phyloP scores from a whole-genome alignment of 2,888 invertebrate genomes.

The Rotaria macrura region DNA sequence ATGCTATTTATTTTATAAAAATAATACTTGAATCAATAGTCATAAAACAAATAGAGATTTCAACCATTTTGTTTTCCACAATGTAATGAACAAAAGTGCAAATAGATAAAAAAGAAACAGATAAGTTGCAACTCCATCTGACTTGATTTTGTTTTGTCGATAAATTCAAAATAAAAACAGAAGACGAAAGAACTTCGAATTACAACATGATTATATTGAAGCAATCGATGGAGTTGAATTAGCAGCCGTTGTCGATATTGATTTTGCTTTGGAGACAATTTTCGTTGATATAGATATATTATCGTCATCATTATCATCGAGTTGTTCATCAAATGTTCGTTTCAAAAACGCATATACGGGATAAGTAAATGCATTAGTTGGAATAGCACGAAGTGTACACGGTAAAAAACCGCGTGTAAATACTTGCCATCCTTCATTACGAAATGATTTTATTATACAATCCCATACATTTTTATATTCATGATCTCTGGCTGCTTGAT shows the following conservation, averaged over 20 bases:
- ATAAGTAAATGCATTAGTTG: constrained; percentile 63
- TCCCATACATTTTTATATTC: constrained; percentile 37
- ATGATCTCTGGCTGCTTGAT: constrained; percentile 57
- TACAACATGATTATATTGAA: not conserved
- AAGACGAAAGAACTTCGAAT: not conserved
- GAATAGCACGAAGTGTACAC: constrained; percentile 72
- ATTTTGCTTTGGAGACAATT: not conserved
- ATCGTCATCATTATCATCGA: not conserved
- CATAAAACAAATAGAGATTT: too few relatives aligned
- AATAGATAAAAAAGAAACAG: too few relatives aligned
- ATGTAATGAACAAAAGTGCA: too few relatives aligned
- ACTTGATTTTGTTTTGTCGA: too few relatives aligned
- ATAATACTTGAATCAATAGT: too few relatives aligned
- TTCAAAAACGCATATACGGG: not conserved
- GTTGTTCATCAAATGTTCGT: not conserved
- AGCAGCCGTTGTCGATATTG: not conserved
- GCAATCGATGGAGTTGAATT: not conserved
- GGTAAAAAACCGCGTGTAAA: constrained; percentile 22
- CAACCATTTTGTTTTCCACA: too few relatives aligned
- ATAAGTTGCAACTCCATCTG: too few relatives aligned
- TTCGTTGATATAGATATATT: not conserved
- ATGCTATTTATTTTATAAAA: too few relatives aligned
- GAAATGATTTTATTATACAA: constrained; percentile 23
- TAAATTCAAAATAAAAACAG: too few relatives aligned
- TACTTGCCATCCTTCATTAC: constrained; percentile 25